phyloP scores from a whole-genome alignment of 2,113 vertebrate genomes.

The Strigops habroptila region DNA sequence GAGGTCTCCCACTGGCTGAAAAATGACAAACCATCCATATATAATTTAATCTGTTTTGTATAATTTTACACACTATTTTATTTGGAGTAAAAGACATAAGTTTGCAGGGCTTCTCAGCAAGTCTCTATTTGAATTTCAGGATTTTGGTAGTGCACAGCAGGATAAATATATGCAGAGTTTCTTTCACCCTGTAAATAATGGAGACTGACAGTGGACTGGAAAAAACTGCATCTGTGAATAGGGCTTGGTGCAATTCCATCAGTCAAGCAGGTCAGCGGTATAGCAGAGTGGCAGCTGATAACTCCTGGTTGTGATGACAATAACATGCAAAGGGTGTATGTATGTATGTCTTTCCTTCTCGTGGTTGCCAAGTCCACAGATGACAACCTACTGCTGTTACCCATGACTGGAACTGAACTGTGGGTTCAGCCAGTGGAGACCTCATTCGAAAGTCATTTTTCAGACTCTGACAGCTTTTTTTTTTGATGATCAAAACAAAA shows the following conservation, averaged over 20 bases:
- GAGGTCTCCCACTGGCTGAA: slow-evolving; percentile 20
- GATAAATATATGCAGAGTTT: background rate
- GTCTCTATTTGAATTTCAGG: background rate
- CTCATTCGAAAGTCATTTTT: background rate
- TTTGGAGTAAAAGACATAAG: background rate
- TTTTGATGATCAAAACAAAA: background rate
- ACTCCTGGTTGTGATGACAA: background rate
- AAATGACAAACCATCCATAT: background rate
- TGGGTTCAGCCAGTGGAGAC: background rate
- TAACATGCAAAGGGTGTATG: fast-evolving
- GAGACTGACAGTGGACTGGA: background rate
- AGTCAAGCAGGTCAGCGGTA: background rate
- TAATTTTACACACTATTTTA: slow-evolving; percentile 21
- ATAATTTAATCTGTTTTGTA: slow-evolving; percentile 33
- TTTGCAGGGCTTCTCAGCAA: slow-evolving; percentile 7
- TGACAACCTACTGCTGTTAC: background rate
- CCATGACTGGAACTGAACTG: background rate
- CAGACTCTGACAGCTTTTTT: background rate
- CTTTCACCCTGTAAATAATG: background rate
- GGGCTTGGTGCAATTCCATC: background rate
- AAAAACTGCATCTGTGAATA: background rate
- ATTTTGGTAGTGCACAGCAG: slow-evolving; percentile 4
- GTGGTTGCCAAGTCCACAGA: background rate
- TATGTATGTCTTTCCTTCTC: background rate
- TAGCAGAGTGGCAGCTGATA: background rate